phyloP scores from a whole-genome alignment of 2,113 vertebrate genomes.

The Macrotus californicus region DNA sequence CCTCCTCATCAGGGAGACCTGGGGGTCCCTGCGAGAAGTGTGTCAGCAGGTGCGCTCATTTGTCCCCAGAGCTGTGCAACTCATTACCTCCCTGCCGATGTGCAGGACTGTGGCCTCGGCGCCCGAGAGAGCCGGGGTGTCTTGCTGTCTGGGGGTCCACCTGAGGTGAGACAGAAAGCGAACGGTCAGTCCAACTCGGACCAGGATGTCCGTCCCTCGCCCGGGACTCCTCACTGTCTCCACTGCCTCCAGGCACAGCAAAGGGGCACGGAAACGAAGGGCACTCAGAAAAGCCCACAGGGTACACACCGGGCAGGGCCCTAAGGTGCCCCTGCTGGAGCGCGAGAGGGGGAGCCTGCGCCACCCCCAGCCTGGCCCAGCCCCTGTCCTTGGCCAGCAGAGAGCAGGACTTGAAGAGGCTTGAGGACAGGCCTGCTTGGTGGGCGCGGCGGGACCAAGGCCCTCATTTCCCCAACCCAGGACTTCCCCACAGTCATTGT shows the following conservation, averaged over 20 bases:
- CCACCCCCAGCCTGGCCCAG: not conserved
- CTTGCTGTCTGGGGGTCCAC: slow-evolving; percentile 54
- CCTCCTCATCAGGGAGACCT: no score
- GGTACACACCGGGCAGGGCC: not conserved
- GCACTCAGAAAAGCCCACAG: not conserved
- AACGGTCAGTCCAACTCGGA: no score
- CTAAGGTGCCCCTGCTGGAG: accelerated
- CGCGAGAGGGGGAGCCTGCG: not conserved
- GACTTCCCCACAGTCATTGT: no score
- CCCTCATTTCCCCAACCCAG: not conserved
- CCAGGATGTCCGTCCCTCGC: accelerated
- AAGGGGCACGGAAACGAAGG: not conserved
- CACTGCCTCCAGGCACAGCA: not conserved
- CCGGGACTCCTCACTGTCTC: not conserved
- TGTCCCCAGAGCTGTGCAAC: accelerated
- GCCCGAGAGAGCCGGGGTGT: slow-evolving; percentile 68
- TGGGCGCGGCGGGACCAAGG: accelerated
- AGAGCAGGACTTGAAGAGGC: accelerated
- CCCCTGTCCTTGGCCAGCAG: not conserved
- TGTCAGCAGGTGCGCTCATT: accelerated
- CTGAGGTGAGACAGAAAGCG: slow-evolving; percentile 33
- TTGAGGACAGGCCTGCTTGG: accelerated
- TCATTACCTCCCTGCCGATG: slow-evolving; percentile 83
- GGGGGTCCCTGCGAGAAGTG: not conserved
- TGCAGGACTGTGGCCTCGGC: slow-evolving; percentile 72